These are phyloP conservation scores for Contarinia nasturtii DNA, from an alignment of 1,140 invertebrate species.

Conservation along the genomic window DNA sequence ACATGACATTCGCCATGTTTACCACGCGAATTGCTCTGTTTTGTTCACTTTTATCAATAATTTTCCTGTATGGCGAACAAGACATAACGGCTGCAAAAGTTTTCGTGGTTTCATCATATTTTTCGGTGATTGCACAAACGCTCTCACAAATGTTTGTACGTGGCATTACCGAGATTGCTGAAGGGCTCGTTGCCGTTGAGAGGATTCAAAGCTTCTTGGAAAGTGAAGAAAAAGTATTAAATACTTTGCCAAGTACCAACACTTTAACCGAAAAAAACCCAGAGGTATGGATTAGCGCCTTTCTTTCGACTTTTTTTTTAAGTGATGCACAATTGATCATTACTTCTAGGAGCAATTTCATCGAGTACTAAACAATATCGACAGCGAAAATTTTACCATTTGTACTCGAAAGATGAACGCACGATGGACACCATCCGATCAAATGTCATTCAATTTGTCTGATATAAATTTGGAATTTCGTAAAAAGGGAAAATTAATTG, in stretches of 20 bases:
- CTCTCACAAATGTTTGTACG: constrained; percentile 51
- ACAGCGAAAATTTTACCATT: no score
- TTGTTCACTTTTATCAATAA: constrained; percentile 37
- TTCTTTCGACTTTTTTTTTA: no score
- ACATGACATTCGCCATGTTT: constrained; percentile 50
- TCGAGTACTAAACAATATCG: no score
- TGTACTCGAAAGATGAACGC: constrained; percentile 6
- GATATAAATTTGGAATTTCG: constrained; percentile 30
- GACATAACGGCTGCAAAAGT: constrained; percentile 36
- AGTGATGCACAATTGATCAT: no score
- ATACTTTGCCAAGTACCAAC: no score
- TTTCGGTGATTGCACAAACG: constrained; percentile 38
- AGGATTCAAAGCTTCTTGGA: constrained; percentile 32
- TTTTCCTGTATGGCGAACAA: constrained; percentile 26
- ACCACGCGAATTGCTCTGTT: constrained; percentile 46
- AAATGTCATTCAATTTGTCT: no score
- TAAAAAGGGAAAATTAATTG: constrained; percentile 31
- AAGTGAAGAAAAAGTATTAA: constrained; percentile 31
- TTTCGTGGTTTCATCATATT: constrained; percentile 45
- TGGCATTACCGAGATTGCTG: constrained; percentile 40
- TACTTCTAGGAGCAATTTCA: no score
- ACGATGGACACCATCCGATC: no score
- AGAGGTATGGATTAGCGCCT: no score
- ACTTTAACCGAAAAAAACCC: not conserved
- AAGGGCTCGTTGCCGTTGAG: constrained; percentile 36